These are phyloP conservation scores for Pseudopipra pipra DNA, from an alignment of 2,113 vertebrate species.

Conservation along the genomic window DNA sequence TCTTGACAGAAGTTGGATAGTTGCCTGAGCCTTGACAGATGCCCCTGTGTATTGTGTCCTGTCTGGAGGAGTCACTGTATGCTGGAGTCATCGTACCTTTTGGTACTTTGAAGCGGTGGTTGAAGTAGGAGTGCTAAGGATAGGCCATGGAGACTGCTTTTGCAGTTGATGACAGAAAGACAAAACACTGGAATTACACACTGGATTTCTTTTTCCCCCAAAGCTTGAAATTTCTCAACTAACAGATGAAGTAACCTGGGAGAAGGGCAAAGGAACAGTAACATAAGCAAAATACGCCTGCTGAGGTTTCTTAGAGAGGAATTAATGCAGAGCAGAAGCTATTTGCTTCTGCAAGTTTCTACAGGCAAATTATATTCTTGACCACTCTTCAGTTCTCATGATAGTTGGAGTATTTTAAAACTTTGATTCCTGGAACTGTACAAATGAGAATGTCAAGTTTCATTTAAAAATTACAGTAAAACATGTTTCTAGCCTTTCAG, in stretches of 20 bases:
- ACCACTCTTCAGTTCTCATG: constrained; percentile 12
- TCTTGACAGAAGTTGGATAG: background rate
- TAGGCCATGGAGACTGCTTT: background rate
- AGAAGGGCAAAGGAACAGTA: background rate
- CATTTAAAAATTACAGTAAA: background rate
- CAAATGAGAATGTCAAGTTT: background rate
- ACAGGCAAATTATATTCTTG: background rate
- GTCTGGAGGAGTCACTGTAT: background rate
- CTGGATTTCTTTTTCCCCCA: background rate
- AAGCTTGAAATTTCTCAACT: background rate
- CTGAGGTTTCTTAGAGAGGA: background rate
- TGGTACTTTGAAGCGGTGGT: background rate
- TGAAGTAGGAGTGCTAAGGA: background rate
- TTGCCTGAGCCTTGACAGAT: background rate
- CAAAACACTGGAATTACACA: background rate
- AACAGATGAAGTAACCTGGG: background rate
- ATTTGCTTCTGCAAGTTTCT: background rate
- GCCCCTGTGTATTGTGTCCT: background rate
- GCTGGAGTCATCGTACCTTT: background rate
- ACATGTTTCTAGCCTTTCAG: background rate
- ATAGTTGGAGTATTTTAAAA: background rate
- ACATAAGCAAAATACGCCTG: background rate
- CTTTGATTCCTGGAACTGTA: background rate
- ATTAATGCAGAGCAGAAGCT: background rate
- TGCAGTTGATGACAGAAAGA: background rate